Conservation (phyloP, 2,797 vertebrate species). For the Melanitta fusca region DNA sequence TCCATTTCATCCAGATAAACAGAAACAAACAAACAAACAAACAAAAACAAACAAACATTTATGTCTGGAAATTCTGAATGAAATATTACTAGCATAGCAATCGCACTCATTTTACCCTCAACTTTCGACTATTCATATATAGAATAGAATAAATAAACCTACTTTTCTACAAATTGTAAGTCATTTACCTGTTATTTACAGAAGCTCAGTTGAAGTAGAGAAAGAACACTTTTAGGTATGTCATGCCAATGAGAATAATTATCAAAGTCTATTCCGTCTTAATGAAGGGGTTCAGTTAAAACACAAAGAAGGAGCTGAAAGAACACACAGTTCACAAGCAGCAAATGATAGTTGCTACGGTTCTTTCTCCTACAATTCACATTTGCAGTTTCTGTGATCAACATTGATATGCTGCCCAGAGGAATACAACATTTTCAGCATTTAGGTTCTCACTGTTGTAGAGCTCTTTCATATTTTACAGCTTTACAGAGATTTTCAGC, state of each 20-base stretch:
- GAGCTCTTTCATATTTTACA: neutral
- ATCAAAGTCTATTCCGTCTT: neutral
- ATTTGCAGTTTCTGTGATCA: neutral
- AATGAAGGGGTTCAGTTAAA: neutral
- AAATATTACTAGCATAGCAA: neutral
- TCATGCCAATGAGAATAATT: neutral
- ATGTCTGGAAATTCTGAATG: neutral
- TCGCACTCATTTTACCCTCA: neutral
- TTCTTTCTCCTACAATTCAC: neutral
- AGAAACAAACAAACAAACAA: neutral
- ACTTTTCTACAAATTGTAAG: neutral
- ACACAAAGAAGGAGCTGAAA: neutral
- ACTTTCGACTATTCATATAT: neutral
- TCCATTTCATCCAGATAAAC: neutral
- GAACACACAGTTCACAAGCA: neutral
- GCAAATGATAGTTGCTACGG: neutral
- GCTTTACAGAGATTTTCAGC: neutral
- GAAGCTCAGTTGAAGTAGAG: neutral
- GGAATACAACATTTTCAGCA: neutral
- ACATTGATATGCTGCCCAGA: neutral
- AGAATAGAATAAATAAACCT: neutral
- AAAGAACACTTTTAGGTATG: neutral
- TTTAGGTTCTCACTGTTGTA: neutral
- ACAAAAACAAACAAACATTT: neutral
- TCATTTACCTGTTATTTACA: neutral